Evolutionary conservation across 2,113 vertebrate species (phyloP).

Genomic region (Panthera tigris): DNA sequence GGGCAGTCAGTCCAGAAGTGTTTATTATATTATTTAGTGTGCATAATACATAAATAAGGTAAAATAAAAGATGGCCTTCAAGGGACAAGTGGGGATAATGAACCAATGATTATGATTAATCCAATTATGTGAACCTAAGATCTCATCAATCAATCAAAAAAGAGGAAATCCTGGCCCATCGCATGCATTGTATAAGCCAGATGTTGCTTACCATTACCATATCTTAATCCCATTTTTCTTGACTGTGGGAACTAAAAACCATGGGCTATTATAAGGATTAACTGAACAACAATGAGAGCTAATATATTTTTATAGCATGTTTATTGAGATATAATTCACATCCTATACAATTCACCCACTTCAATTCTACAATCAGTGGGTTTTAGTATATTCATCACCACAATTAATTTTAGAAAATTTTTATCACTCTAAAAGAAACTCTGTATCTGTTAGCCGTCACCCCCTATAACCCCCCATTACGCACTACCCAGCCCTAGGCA

Average conservation of each 20-base stretch:
- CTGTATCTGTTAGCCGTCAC: not conserved
- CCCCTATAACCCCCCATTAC: too few species aligned
- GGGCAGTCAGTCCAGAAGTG: not conserved
- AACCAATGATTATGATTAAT: not conserved
- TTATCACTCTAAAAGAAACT: not conserved
- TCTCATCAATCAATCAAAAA: not conserved
- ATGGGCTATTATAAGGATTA: conserved; percentile 4
- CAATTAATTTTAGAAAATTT: not conserved
- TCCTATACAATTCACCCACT: not conserved
- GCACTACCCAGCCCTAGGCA: not conserved
- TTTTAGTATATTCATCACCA: not conserved
- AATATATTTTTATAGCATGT: conserved; percentile 18
- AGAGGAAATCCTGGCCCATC: not conserved
- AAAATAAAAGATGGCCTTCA: not conserved
- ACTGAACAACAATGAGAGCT: not conserved
- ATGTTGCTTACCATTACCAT: not conserved
- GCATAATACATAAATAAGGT: not conserved
- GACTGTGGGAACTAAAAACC: not conserved
- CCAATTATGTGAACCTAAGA: not conserved
- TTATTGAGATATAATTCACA: not conserved
- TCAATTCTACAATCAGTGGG: not conserved
- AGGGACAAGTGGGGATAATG: not conserved
- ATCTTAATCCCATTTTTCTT: conserved; percentile 49
- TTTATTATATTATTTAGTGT: not conserved
- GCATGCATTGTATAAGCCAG: not conserved